Evolutionary conservation across 1,140 invertebrate species (phyloP), one percentile per base, ranked within the genome.

Genomic region (Ostrea edulis): DNA sequence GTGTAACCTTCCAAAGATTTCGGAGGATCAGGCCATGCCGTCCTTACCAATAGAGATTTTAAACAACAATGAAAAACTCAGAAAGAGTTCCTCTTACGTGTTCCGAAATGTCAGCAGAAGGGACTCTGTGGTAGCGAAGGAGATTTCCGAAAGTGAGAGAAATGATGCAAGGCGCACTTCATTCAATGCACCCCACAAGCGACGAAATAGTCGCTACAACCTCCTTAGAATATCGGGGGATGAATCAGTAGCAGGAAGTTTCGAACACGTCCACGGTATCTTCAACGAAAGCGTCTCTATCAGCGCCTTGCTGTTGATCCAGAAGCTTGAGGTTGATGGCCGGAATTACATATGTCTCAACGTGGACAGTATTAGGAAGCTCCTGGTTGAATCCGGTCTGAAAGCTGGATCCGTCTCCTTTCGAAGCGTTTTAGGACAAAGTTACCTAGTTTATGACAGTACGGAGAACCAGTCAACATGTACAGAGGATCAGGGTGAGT

Each of bases 61-160:
- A 14, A 77, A 77, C 68, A 77, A 77, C 9, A 77, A 77, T 35
- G 68, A 77, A 77, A 77, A 77, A 77, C 68, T 77, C 14, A 25
- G 68, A 29, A 77, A 77, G 12, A 77, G 68, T 25, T 77, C 68
- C 2, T 77, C 68, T 4, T 77, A 77, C 29, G 68, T 77, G 4
- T 77, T 77, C 14, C 29, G 25, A 29, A 25, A 77, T 14, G 25
- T 25, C 11, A 29, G 29, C 14, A 35, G 68, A 17, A 22, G 25
- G 25, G 68, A 77, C 29, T 77, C 68, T 25, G 68, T 77, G 25
- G 68, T 77, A 4, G 68, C 68, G 4, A 77, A 77, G 35, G 68
- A 77, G 8, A 29, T 77, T 77, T 25, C 22, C 7, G 68, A 77
- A 11, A 35, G 25, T 77, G 68, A 77, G 14, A 77, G 68, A 29